Evolutionary conservation across 2,797 vertebrate species (phyloP), one percentile per base, ranked within the genome.

Genomic region (Corythornis leucogaster): DNA sequence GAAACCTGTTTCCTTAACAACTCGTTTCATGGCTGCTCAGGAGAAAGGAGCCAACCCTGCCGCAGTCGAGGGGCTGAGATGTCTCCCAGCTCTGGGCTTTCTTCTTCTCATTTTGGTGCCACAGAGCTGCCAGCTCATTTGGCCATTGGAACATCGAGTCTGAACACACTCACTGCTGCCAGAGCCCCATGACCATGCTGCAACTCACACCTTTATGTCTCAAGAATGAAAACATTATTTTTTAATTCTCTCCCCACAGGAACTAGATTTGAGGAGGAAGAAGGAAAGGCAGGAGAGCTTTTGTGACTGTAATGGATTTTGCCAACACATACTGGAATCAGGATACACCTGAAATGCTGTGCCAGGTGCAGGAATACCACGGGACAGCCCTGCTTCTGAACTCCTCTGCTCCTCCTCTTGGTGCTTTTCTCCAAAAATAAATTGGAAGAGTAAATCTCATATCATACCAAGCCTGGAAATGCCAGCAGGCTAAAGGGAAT

Each of bases 1-100:
- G 61, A 62, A 64, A 81, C 33, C 70, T 77, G 88, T 92, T 88
- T 91, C 94, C 92, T 80, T 87, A 91, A 93, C 83, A 87, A 80
- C 89, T 92, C 73, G 4, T 24, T 48, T 51, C 57, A 59, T 86
- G 59, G 77, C 83, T 70, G 88, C 61, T 61, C 12, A 11, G 75
- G 83, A 80, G 90, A 33, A 42, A 14, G 33, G 80, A 87, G 80
- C 43, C 1, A 30, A 85, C 51, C 33, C 54, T 84, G 64, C 21
- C 5, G 1, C 0, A 0, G 26, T 4, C 0, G 0, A 18, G 66
- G 51, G 62, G 67, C 62, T 9, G 5, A 33, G 31, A n/a, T 0
- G 2, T 24, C 53, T 63, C 62, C 71, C 43, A 88, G 67, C 62
- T 70, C 46, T 15, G 2, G 62, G 28, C 24, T 62, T 45, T 58